phyloP scores from a whole-genome alignment of 2,113 vertebrate species.

The Myiagra hebetior region DNA sequence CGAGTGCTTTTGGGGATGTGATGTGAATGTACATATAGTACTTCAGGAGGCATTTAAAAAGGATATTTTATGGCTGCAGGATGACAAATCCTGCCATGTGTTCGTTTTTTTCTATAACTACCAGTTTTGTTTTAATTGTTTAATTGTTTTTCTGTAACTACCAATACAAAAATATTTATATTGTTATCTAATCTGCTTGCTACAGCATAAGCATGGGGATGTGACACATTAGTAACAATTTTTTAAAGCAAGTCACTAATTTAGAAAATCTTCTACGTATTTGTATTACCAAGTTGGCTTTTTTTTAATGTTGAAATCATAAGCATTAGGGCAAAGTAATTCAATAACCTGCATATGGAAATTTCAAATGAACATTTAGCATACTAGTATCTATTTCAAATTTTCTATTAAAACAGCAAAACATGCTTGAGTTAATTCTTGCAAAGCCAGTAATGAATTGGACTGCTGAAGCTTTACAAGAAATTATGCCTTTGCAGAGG shows the following conservation, averaged over 20 bases:
- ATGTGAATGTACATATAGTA: conserved; percentile 50
- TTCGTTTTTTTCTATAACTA: not conserved
- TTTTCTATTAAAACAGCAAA: conserved; percentile 41
- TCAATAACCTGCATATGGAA: conserved; percentile 15
- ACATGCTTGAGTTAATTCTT: conserved; percentile 45
- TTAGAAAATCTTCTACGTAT: conserved; percentile 11
- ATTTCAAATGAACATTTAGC: conserved; percentile 27
- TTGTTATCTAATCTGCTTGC: conserved; percentile 20
- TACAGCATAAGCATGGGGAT: conserved; percentile 11
- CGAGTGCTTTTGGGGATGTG: conserved; percentile 23
- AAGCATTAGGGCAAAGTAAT: conserved; percentile 28
- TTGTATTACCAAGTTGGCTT: conserved; percentile 6
- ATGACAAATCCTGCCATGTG: not conserved
- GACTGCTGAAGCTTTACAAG: conserved; percentile 49
- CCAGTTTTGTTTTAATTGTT: too few species aligned
- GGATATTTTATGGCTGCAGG: conserved; percentile 6
- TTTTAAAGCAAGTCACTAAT: conserved; percentile 40
- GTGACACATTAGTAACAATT: conserved; percentile 21
- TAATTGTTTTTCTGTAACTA: too few species aligned
- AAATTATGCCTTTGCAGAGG: conserved; percentile 34
- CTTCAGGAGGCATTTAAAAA: conserved; percentile 30
- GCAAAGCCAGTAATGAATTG: conserved; percentile 54
- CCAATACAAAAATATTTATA: not conserved
- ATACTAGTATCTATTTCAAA: conserved; percentile 14
- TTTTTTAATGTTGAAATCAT: conserved; percentile 37